A percentile compares a stretch with the other conserved stretches of the same genome.
phyloP scores from a whole-genome alignment of 2,888 invertebrate genomes.

The Caenorhabditis sp. region DNA sequence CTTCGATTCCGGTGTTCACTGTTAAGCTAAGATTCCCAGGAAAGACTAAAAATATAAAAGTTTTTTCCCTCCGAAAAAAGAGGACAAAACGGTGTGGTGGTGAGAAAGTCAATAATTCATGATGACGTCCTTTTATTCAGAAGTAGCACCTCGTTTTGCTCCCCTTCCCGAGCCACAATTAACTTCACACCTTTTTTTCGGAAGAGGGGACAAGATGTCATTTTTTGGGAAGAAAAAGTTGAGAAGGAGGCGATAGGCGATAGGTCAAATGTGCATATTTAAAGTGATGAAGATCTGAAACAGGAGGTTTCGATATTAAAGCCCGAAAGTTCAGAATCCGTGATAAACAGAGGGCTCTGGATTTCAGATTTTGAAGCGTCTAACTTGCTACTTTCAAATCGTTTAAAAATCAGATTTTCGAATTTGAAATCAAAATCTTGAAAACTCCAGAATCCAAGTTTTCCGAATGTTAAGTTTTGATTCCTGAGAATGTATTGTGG shows the following conservation, averaged over 20 bases:
- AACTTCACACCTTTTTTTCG: constrained; percentile 5
- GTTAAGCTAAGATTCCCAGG: too few relatives aligned
- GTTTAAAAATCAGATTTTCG: background rate
- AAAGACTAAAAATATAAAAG: too few relatives aligned
- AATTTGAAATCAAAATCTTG: background rate
- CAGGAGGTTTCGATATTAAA: background rate
- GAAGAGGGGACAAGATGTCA: background rate
- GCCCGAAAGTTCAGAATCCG: too few relatives aligned
- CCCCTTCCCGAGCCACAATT: background rate
- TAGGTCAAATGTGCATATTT: constrained; percentile 4
- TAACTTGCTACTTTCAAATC: background rate
- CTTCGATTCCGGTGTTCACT: too few relatives aligned
- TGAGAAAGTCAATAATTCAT: constrained; percentile 43
- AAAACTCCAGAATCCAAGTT: background rate
- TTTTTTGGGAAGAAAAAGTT: background rate
- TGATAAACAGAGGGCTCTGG: too few relatives aligned
- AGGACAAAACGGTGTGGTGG: background rate
- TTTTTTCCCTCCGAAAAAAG: too few relatives aligned
- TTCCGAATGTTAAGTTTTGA: background rate
- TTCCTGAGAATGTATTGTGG: too few relatives aligned
- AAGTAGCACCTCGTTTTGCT: background rate
- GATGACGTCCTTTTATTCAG: background rate
- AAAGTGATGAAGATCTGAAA: background rate
- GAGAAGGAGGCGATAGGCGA: background rate
- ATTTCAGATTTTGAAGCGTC: background rate